Percentiles rank a stretch among this genome's conserved stretches.
phyloP scores from a whole-genome alignment of 2,888 invertebrate species.

The Hymenopus coronatus region DNA sequence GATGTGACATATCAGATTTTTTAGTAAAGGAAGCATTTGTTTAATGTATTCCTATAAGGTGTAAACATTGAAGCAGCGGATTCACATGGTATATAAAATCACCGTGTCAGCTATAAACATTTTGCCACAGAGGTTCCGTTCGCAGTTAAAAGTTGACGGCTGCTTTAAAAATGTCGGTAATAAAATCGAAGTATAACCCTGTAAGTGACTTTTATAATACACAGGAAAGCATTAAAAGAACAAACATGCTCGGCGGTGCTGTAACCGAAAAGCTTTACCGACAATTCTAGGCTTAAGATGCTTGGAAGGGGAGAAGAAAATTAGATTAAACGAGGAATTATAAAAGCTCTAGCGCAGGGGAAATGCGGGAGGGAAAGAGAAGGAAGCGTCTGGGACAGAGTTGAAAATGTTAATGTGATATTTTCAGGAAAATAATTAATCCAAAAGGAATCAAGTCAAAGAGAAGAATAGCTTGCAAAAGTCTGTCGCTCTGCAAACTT shows the following conservation, averaged over 20 bases:
- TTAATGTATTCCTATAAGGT: too few species aligned
- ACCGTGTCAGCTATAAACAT: background rate
- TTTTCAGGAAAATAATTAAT: background rate
- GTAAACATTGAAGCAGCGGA: too few species aligned
- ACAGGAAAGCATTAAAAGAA: background rate
- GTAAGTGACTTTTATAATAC: background rate
- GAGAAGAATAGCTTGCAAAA: background rate
- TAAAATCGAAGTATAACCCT: background rate
- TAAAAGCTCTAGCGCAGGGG: background rate
- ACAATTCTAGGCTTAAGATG: background rate
- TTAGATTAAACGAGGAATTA: background rate
- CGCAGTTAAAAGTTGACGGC: background rate
- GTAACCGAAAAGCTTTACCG: background rate
- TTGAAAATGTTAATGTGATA: background rate
- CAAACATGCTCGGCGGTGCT: background rate
- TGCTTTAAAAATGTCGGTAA: background rate
- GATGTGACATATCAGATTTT: too few species aligned
- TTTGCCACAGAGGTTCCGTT: background rate
- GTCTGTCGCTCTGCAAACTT: background rate
- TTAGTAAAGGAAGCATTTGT: too few species aligned
- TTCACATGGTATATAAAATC: background rate
- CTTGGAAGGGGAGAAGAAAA: background rate
- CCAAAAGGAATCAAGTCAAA: background rate
- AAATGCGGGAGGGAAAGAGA: background rate
- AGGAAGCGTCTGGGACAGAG: background rate